Base-by-base conservation (phyloP, 2,113 vertebrate species). In the Pelmatolapia mariae region DNA sequence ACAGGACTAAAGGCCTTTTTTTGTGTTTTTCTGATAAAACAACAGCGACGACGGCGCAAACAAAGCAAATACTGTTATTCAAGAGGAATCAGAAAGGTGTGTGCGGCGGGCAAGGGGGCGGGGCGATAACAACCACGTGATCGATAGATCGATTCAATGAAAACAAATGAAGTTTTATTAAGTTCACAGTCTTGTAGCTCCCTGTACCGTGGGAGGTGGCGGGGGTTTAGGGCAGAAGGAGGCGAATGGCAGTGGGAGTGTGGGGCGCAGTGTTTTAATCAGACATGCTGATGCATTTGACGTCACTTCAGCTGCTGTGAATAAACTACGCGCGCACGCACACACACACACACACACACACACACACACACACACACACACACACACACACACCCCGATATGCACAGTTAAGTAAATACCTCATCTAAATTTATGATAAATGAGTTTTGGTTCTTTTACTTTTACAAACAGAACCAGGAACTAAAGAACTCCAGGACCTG, bases 101-200 rank as follows among this genome's bases (percentile, higher is more conserved):
- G 73, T 16, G n/a, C 10, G 6, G 2, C 16, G 19, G 52, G 3
- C 19, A 1, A 24, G 68, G 2, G 29, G 80, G 83, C 24, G 47
- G 53, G 31, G 76, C 40, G 36, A 73, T 53, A 26, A 43, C 87
- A 86, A 90, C 68, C 81, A 85, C 18, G 80, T 80, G 87, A 94
- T 91, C 91, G 81, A 94, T 88, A 89, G 87, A 94, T 91, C 90
- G 71, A 94, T 87, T 88, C 87, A 68, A 90, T 86, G 45, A 91
- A 90, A 90, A 93, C 78, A 85, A 93, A 90, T 68, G 4, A 79
- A 92, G 86, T 66, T 89, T 91, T 92, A 90, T 68, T 92, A 94
- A 95, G 93, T 97, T 96, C 96, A 97, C 97, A 97, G 96, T 97
- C 94, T 96, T 90, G 90, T 91, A 94, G 89, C 92, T 91, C 88